Evolutionary conservation across 2,888 invertebrate species (phyloP).

Genomic region (Ctena decussata): DNA sequence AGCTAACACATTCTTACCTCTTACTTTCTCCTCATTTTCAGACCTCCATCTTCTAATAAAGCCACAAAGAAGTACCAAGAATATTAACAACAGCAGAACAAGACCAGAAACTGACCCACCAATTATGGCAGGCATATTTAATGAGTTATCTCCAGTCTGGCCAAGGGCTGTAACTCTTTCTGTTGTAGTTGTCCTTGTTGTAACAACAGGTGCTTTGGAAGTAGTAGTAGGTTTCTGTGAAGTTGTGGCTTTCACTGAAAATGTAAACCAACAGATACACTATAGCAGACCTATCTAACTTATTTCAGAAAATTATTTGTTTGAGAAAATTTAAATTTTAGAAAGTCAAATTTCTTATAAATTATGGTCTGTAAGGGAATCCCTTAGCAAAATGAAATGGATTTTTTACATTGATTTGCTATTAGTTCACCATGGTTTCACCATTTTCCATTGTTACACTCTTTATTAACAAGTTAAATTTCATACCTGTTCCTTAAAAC

Average conservation of each 20-base stretch:
- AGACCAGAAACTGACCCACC: slow-evolving; percentile 70
- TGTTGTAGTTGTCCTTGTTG: slow-evolving; percentile 32
- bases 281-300: no score
- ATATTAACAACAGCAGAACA: slow-evolving; percentile 63
- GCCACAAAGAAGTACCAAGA: slow-evolving; percentile 62
- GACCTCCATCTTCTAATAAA: slow-evolving; percentile 36
- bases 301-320: no score
- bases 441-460: no score
- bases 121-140: slow-evolving; percentile 58
- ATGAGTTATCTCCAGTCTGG: slow-evolving; percentile 28
- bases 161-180: not conserved
- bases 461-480: no score
- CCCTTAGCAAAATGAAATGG: no score
- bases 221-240: slow-evolving; percentile 37
- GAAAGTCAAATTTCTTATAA: no score
- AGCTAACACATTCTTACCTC: slow-evolving; percentile 43
- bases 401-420: no score
- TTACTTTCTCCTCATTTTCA: slow-evolving; percentile 51
- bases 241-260: slow-evolving; percentile 45
- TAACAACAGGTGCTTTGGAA: slow-evolving; percentile 11
- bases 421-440: no score
- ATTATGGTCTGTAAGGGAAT: no score
- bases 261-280: no score
- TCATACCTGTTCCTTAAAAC: no score
- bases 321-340: no score